Percentiles rank a stretch among this genome's conserved stretches.
These are phyloP conservation scores for Pelusios castaneus DNA, from an alignment of 2,113 vertebrate species.

Conservation along the genomic window DNA sequence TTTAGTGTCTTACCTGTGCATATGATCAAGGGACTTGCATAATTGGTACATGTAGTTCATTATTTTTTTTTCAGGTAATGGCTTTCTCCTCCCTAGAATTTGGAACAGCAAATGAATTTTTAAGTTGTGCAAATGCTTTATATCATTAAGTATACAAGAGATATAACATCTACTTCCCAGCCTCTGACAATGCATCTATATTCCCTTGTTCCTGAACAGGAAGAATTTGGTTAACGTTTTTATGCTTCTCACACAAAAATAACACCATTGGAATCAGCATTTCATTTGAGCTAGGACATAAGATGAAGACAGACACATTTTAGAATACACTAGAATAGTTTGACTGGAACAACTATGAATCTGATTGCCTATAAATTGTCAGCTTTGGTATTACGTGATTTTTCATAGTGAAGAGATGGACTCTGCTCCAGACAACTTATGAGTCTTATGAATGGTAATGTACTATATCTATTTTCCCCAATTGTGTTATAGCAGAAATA, in stretches of 20 bases:
- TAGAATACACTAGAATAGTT: constrained; percentile 19
- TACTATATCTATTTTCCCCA: neutral
- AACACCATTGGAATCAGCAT: constrained; percentile 13
- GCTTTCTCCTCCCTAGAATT: constrained; percentile 81
- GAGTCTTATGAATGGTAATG: neutral
- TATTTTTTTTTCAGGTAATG: constrained; percentile 80
- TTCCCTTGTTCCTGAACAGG: neutral
- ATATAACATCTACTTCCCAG: neutral
- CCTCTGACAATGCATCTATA: neutral
- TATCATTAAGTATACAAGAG: neutral
- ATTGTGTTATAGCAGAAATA: neutral
- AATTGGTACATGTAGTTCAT: constrained; percentile 86
- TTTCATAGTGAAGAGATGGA: neutral
- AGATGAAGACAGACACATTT: constrained; percentile 18
- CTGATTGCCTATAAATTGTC: neutral
- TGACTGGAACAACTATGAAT: neutral
- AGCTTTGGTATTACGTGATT: constrained; percentile 10
- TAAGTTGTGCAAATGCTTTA: neutral
- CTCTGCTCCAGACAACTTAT: neutral
- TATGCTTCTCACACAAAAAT: neutral
- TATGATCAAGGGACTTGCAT: constrained; percentile 85
- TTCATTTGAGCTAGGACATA: constrained; percentile 3
- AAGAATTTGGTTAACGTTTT: neutral
- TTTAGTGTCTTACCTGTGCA: constrained; percentile 80
- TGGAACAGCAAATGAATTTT: neutral